Evolutionary conservation across 1,140 invertebrate species (phyloP).

Genomic region (Thereuonema tuberculata): DNA sequence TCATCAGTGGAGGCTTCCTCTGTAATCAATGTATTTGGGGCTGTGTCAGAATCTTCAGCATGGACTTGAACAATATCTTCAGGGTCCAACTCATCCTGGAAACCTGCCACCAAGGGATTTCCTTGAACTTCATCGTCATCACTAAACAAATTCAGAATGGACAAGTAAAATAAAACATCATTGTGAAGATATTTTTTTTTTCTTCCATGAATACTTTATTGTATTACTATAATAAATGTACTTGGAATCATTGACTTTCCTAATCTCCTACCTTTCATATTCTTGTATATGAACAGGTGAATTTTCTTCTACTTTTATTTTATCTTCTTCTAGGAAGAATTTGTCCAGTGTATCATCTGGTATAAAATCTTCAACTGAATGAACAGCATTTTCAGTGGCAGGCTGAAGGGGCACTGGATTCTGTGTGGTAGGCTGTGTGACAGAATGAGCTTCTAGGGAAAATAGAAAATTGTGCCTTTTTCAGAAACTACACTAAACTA

Average conservation of each 20-base stretch:
- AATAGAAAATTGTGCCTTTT: background rate
- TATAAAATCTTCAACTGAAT: conserved; percentile 70
- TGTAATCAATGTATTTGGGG: too few species aligned
- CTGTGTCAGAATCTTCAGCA: conserved; percentile 13
- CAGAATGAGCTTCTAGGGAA: background rate
- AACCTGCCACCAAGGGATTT: conserved; percentile 74
- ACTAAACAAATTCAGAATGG: conserved; percentile 24
- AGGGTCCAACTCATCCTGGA: conserved; percentile 71
- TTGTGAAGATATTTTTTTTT: background rate
- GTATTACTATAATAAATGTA: background rate
- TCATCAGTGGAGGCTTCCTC: too few species aligned
- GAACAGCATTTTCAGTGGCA: conserved; percentile 16
- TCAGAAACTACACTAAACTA: background rate
- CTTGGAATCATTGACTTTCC: background rate
- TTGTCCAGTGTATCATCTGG: conserved; percentile 63
- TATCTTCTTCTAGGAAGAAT: conserved; percentile 62
- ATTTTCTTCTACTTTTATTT: too few species aligned
- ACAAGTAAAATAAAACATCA: conserved; percentile 5
- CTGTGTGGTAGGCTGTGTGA: background rate
- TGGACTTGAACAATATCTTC: conserved; percentile 37
- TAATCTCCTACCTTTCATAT: background rate
- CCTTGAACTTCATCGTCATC: conserved; percentile 56
- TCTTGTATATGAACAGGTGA: background rate
- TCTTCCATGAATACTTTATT: background rate
- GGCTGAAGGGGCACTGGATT: background rate